phyloP scores from a whole-genome alignment of 1,140 invertebrate species.

The Oreohelix idahoensis region DNA sequence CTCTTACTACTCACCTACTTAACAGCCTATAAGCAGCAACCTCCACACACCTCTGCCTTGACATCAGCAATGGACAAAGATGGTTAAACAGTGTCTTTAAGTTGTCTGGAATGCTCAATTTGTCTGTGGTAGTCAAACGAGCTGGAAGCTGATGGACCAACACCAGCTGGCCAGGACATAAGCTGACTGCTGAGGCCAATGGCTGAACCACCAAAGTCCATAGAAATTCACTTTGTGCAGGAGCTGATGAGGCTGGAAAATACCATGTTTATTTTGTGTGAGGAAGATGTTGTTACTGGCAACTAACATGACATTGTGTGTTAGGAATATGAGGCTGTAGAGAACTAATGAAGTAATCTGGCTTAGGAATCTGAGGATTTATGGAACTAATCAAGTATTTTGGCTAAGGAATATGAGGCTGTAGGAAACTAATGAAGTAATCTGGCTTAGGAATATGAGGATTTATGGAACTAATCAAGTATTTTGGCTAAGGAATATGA shows the following conservation, averaged over 20 bases:
- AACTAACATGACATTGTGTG: too few relatives aligned
- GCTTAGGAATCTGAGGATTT: too few relatives aligned
- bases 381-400: too few relatives aligned
- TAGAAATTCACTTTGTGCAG: neutral
- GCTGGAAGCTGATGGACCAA: constrained; percentile 66
- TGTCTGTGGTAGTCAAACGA: constrained; percentile 62
- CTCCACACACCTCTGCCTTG: constrained; percentile 59
- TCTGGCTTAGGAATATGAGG: too few relatives aligned
- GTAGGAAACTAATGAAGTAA: too few relatives aligned
- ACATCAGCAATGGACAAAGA: constrained; percentile 66
- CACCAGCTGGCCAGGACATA: constrained; percentile 57
- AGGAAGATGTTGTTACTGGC: too few relatives aligned
- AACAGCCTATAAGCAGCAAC: constrained; percentile 66
- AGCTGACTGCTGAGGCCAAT: constrained; percentile 52
- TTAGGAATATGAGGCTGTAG: too few relatives aligned
- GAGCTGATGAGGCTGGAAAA: neutral
- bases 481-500: too few relatives aligned
- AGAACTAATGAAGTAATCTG: too few relatives aligned
- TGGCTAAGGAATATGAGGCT: too few relatives aligned
- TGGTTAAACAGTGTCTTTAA: constrained; percentile 70
- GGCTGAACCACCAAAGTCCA: constrained; percentile 44
- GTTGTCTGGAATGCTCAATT: constrained; percentile 63
- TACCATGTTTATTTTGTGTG: too few relatives aligned
- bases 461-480: too few relatives aligned
- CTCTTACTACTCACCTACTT: constrained; percentile 50